phyloP scores from a whole-genome alignment of 2,113 vertebrate species.

The Plotosus lineatus region DNA sequence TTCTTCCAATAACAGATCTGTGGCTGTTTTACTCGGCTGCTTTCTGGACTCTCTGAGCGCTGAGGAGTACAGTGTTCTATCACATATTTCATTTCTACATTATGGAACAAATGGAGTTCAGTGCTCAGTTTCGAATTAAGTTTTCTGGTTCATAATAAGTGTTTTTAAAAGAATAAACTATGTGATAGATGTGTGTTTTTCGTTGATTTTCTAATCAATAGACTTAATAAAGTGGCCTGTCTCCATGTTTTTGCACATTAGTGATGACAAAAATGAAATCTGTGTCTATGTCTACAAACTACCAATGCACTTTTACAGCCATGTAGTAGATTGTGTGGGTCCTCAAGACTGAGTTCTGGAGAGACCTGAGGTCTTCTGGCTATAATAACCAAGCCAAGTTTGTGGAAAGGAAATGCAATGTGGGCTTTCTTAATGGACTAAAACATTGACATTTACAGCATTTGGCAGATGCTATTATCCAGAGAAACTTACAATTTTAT shows the following conservation, averaged over 20 bases:
- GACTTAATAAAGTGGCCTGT: not conserved
- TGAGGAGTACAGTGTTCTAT: not conserved
- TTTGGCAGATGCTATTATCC: too few species aligned
- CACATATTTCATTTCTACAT: not conserved
- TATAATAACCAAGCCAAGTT: not conserved
- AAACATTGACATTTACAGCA: too few species aligned
- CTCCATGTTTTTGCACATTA: not conserved
- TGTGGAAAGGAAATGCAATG: not conserved
- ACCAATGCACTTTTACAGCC: not conserved
- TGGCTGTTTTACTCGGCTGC: constrained; percentile 37
- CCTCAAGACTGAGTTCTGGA: not conserved
- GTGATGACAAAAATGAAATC: not conserved
- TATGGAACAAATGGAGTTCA: not conserved
- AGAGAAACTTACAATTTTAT: too few species aligned
- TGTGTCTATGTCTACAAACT: not conserved
- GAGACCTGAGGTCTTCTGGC: not conserved
- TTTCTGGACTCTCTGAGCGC: not conserved
- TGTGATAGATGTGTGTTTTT: not conserved
- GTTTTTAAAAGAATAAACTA: not conserved
- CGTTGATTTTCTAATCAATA: not conserved
- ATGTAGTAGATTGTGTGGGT: not conserved
- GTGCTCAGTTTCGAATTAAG: not conserved
- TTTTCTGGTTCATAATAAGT: not conserved
- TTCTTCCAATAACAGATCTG: constrained; percentile 43
- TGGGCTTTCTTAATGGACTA: too few species aligned